Evolutionary conservation across 2,113 vertebrate species (phyloP).

Genomic region (Spheniscus mendiculus): DNA sequence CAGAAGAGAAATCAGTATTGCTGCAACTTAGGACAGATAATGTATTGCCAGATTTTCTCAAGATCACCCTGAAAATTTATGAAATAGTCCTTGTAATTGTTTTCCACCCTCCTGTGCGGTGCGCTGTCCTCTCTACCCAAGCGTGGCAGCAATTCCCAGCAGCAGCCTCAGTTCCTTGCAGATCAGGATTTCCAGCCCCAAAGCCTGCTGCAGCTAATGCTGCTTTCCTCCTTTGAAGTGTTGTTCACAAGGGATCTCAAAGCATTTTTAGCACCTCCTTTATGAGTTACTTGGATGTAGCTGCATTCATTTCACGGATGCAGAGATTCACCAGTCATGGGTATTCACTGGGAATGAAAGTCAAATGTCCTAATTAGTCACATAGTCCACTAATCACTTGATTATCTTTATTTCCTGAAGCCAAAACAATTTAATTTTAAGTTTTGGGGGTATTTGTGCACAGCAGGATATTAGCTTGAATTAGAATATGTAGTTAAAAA

Average conservation of each 20-base stretch:
- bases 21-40: neutral
- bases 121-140: neutral
- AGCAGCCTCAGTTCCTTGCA: neutral
- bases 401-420: neutral
- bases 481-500: neutral
- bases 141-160: neutral
- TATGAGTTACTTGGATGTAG: neutral
- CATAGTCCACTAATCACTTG: neutral
- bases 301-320: neutral
- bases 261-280: neutral
- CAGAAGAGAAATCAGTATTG: neutral
- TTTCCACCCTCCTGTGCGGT: accelerated
- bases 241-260: neutral
- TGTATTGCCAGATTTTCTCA: neutral
- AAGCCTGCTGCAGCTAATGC: no score
- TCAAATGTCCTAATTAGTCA: neutral
- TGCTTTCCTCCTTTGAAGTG: neutral
- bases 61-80: neutral
- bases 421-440: neutral
- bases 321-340: neutral
- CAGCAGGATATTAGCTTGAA: neutral
- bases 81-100: neutral
- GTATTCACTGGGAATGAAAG: neutral
- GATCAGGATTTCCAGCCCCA: neutral
- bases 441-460: neutral